Evolutionary conservation across 2,113 vertebrate species (phyloP), one percentile per base, ranked within the genome.

Genomic region (Rhegmatorhina hoffmannsi): DNA sequence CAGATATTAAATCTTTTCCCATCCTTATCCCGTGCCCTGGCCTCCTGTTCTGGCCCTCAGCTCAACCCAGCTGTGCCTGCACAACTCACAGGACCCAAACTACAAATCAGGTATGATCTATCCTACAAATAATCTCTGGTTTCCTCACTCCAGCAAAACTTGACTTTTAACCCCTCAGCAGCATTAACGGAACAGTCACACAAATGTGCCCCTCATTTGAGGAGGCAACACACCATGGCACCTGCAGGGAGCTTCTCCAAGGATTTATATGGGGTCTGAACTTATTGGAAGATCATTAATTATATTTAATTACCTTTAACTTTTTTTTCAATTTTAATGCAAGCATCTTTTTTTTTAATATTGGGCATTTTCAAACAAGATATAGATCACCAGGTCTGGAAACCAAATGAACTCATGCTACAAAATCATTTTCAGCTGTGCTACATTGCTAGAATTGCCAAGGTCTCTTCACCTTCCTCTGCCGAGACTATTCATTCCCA

Each of bases 211-310:
- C 29, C 12, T 50, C 46, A 10, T 14, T 1, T 52, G n/a, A 66
- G 50, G n/a, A 7, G 16, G 5, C 4, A 2, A 10, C 40, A 52
- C 1, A 4, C 15, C 8, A 0, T 5, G 4, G 58, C 20, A 60
- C 7, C 7, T 2, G 1, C 4, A 2, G 9, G 9, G 5, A 75
- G 24, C 13, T 62, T 25, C 28, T 67, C 40, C 50, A 46, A 44
- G 38, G 55, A 36, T 59, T 13, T 60, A 21, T 33, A 8, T 9
- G 24, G 84, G 24, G 26, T 25, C 53, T 73, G 44, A 80, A 55
- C 38, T 28, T 33, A 13, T 28, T 33, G 17, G 29, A 23, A 78
- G 20, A 44, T 16, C 31, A 43, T 0, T 7, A 4, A 5, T 36
- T 56, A 56, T 31, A 53, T 80, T 72, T 79, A 28, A 40, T 33